These are phyloP conservation scores for Neogale vison DNA, from an alignment of 2,113 vertebrate species.

Conservation along the genomic window DNA sequence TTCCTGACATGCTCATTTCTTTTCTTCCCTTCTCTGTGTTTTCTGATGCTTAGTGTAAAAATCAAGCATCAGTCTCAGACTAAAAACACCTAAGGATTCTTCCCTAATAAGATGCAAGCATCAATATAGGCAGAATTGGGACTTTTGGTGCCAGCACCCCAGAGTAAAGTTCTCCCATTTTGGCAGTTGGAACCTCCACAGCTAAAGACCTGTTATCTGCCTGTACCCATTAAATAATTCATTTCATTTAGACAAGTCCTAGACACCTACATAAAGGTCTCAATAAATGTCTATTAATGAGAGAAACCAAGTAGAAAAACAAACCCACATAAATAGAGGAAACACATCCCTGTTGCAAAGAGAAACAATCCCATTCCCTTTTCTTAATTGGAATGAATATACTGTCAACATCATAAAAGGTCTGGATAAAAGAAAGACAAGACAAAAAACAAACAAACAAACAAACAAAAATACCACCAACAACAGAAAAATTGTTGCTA, in stretches of 20 bases:
- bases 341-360: not conserved
- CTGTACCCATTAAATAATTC: not conserved
- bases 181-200: not conserved
- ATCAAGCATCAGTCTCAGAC: not conserved
- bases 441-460: not conserved
- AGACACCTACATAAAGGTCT: not conserved
- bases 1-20: not conserved
- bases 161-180: not conserved
- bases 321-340: not conserved
- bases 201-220: not conserved
- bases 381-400: not conserved
- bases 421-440: not conserved
- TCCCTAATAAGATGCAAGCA: not conserved
- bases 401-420: not conserved
- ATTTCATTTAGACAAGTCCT: not conserved
- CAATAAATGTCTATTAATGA: not conserved
- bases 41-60: not conserved
- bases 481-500: not conserved
- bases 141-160: not conserved
- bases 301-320: not conserved
- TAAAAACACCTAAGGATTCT: not conserved
- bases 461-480: too few relatives aligned
- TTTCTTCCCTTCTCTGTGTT: not conserved
- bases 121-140: not conserved
- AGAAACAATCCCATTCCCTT: not conserved